Conservation (phyloP, 2,888 invertebrate species). For the Chaitophorus viminalis region DNA sequence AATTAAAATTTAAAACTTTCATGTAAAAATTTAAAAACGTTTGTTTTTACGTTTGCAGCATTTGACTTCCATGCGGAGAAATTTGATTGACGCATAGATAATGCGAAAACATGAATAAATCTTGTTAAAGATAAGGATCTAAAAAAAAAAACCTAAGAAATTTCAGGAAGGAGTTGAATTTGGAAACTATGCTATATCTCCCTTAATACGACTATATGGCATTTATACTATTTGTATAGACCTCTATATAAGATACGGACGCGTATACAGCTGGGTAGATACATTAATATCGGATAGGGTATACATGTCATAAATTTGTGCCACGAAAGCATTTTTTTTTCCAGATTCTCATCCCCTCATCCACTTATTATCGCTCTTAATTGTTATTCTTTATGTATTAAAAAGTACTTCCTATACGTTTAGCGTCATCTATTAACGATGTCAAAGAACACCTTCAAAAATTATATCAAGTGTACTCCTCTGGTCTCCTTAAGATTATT, state of each 20-base stretch:
- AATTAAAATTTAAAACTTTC: neutral
- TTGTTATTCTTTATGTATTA: slow-evolving; percentile 8
- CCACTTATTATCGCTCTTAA: slow-evolving; percentile 36
- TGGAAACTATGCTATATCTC: neutral
- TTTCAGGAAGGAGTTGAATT: neutral
- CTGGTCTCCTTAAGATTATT: neutral
- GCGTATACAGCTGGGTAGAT: neutral
- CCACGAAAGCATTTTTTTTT: slow-evolving; percentile 27
- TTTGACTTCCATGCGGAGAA: neutral
- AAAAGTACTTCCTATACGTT: slow-evolving; percentile 11
- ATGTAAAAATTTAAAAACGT: too few relatives aligned
- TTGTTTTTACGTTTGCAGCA: neutral
- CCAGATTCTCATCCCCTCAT: neutral
- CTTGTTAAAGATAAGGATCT: neutral
- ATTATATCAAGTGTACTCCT: slow-evolving; percentile 11
- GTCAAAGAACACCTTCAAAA: slow-evolving; percentile 12
- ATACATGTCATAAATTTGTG: neutral
- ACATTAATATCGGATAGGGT: neutral
- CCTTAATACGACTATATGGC: neutral
- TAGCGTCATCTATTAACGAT: slow-evolving; percentile 9
- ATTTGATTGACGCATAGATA: neutral
- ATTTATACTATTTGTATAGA: neutral
- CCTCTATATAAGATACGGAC: neutral
- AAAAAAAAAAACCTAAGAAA: neutral
- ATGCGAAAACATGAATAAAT: neutral